These are phyloP conservation scores for Gephyroberyx darwinii DNA, from an alignment of 2,797 vertebrate genomes.

Conservation along the genomic window DNA sequence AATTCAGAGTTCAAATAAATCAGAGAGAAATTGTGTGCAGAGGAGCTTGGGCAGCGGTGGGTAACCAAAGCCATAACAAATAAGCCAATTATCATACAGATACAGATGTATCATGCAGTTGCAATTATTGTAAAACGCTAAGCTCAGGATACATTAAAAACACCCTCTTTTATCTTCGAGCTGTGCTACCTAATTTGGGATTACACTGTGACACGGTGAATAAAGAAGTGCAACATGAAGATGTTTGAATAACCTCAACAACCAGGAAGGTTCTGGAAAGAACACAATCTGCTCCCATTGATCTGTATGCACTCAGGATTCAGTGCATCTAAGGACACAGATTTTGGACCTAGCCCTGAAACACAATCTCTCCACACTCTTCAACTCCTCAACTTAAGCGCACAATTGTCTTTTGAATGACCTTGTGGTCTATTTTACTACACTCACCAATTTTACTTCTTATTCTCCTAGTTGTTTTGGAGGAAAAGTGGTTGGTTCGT, in stretches of 20 bases:
- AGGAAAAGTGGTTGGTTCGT: conserved; percentile 69
- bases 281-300: conserved; percentile 62
- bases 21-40: conserved; percentile 41
- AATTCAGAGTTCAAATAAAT: conserved; percentile 68
- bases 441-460: conserved; percentile 75
- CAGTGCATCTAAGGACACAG: conserved; percentile 82
- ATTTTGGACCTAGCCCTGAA: conserved; percentile 77
- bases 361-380: conserved; percentile 77
- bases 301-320: conserved; percentile 63
- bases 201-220: conserved; percentile 30
- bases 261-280: conserved; percentile 65
- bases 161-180: conserved; percentile 29
- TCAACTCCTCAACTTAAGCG: conserved; percentile 79
- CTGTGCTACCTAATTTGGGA: conserved; percentile 49
- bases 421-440: conserved; percentile 82
- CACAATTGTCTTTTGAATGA: conserved; percentile 84
- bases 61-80: conserved; percentile 54
- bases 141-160: conserved; percentile 29
- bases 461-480: conserved; percentile 77
- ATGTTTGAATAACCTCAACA: conserved; percentile 66
- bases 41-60: conserved; percentile 30
- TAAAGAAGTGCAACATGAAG: conserved; percentile 39
- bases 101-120: conserved; percentile 26
- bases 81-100: conserved; percentile 49
- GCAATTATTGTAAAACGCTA: conserved; percentile 26